A percentile compares a stretch with the other conserved stretches of the same genome.
These are phyloP conservation scores for Malurus alboscapulatus DNA, from an alignment of 2,113 vertebrate genomes.

Conservation along the genomic window DNA sequence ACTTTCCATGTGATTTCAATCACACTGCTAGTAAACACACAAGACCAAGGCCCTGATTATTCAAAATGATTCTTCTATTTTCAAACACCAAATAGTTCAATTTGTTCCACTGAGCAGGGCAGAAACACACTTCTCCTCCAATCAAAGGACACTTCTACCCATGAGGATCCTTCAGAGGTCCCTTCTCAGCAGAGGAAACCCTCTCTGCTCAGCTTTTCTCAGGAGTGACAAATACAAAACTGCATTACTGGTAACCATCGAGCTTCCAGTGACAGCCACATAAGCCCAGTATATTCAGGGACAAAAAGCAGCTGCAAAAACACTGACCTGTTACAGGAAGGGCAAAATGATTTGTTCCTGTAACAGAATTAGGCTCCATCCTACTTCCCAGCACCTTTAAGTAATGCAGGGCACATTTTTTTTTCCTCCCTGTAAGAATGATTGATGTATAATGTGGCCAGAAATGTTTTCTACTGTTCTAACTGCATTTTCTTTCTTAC, in stretches of 20 bases:
- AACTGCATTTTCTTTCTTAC: slow-evolving; percentile 67
- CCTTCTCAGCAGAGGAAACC: neutral
- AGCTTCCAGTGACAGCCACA: neutral
- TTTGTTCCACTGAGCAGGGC: neutral
- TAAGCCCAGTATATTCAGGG: neutral
- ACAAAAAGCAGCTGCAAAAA: slow-evolving; percentile 20
- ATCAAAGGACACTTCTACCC: neutral
- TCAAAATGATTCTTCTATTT: neutral
- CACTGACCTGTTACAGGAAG: slow-evolving; percentile 44
- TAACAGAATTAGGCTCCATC: slow-evolving; percentile 57
- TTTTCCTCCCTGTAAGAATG: slow-evolving; percentile 41
- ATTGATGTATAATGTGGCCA: slow-evolving; percentile 54
- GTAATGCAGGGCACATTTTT: slow-evolving; percentile 58
- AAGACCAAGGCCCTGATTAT: neutral
- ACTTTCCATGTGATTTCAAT: neutral
- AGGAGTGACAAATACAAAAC: neutral
- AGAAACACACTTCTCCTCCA: neutral
- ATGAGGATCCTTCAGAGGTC: neutral
- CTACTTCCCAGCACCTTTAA: slow-evolving; percentile 56
- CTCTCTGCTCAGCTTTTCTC: neutral
- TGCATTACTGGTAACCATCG: neutral
- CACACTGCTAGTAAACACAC: neutral
- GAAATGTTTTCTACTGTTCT: slow-evolving; percentile 52
- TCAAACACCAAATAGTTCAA: accelerated
- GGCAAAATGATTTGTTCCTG: slow-evolving; percentile 53